Evolutionary conservation across 2,113 vertebrate genomes (phyloP), one percentile per base, ranked within the genome.

Genomic region (Aphyosemion australe): DNA sequence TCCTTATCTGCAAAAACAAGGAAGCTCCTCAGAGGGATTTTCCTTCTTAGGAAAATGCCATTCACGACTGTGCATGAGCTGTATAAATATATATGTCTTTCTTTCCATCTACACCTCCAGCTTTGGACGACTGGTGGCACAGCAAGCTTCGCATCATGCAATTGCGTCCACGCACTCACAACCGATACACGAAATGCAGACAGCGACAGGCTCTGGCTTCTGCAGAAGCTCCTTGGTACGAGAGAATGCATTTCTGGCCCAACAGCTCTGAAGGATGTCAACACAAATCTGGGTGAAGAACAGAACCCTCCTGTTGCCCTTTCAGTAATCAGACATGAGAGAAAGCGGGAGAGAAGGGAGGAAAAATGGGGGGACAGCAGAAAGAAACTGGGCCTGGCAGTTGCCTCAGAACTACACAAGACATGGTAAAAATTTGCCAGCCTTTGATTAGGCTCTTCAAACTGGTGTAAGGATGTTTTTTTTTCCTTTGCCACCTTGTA

Each of bases 371-470:
- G 52, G n/a, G 19, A 34, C 31, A 12, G 0, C 21, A 52, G 41
- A 59, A 32, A 58, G 78, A 66, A 53, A 37, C 51, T 39, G 55
- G 74, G 56, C 61, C 53, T 39, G 50, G 73, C 76, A 65, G 65
- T 67, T 37, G 52, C 39, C 57, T 84, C 65, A 69, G 75, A 76
- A 78, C 70, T 74, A 79, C 77, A 79, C 48, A 68, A 65, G 64
- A 84, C 78, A 63, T 18, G 26, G 73, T 69, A 61, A 74, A 72
- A 72, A 79, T 76, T 74, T 63, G 47, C 69, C 73, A 65, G 74
- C 57, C 70, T 86, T 84, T 88, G 85, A 89, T 85, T 78, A 79
- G 68, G 18, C 77, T 78, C 80, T 79, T 88, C 79, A 87, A 80
- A 87, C 73, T 26, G 1, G 52, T 65, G 83, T 82, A 73, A 61